A percentile compares a stretch with the other conserved stretches of the same genome.
phyloP scores from a whole-genome alignment of 2,888 invertebrate species.

The Nemotelus nigrinus region DNA sequence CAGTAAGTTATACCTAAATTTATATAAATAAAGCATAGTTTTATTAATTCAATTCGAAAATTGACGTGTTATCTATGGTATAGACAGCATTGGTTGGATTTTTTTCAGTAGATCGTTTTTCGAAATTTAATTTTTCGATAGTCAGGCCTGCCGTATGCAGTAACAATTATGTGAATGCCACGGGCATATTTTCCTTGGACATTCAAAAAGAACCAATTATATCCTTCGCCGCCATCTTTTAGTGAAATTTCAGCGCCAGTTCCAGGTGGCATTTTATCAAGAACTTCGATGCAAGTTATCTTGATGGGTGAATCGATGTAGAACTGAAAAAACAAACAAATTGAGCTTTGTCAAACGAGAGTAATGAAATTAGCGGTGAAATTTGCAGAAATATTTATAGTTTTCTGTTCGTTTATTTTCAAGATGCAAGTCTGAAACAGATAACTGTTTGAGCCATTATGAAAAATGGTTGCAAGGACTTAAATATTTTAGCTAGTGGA shows the following conservation, averaged over 20 bases:
- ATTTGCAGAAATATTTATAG: too few species aligned
- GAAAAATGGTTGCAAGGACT: too few species aligned
- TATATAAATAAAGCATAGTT: slow-evolving; percentile 38
- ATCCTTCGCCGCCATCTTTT: slow-evolving; percentile 63
- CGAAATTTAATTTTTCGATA: slow-evolving; percentile 18
- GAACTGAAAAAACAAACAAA: slow-evolving; percentile 42
- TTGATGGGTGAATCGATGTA: slow-evolving; percentile 48
- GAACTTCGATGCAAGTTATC: slow-evolving; percentile 51
- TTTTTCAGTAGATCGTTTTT: too few species aligned
- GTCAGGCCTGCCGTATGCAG: slow-evolving; percentile 61
- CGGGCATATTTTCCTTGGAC: slow-evolving; percentile 64
- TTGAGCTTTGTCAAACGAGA: too few species aligned
- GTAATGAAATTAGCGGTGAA: too few species aligned
- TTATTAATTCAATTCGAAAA: neutral
- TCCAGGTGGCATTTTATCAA: slow-evolving; percentile 48
- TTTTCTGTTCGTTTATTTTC: too few species aligned
- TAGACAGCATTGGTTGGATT: too few species aligned
- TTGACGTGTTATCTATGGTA: too few species aligned
- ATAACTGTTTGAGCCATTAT: too few species aligned
- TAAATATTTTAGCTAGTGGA: too few species aligned
- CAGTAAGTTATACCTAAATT: too few species aligned
- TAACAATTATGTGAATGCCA: slow-evolving; percentile 66
- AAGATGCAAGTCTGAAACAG: too few species aligned
- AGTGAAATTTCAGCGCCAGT: slow-evolving; percentile 47
- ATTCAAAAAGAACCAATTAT: slow-evolving; percentile 63